phyloP scores from a whole-genome alignment of 2,888 invertebrate genomes.

The Cyclophora punctaria region DNA sequence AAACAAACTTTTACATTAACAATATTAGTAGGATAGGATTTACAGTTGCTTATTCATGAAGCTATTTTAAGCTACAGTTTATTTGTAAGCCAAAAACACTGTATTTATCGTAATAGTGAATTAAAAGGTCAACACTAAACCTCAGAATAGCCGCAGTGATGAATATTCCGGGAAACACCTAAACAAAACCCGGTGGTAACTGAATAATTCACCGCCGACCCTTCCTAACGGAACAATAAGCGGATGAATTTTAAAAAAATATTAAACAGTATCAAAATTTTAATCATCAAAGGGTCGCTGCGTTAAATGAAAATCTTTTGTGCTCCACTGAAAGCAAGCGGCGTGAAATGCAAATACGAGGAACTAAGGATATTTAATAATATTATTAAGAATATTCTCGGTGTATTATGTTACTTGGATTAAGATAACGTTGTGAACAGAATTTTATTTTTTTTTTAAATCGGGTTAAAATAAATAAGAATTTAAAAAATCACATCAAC shows the following conservation, averaged over 20 bases:
- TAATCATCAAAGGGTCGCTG: conserved; percentile 41
- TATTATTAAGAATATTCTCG: too few species aligned
- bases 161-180: conserved; percentile 48
- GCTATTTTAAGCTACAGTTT: not conserved
- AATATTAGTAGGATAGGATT: too few species aligned
- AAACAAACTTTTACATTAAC: too few species aligned
- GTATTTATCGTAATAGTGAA: not conserved
- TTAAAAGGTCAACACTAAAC: not conserved
- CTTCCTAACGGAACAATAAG: conserved; percentile 44
- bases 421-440: too few species aligned
- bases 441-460: too few species aligned
- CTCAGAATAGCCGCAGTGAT: conserved; percentile 36
- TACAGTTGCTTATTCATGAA: not conserved
- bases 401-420: too few species aligned
- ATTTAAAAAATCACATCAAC: too few species aligned
- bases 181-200: conserved; percentile 53
- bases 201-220: conserved; percentile 53
- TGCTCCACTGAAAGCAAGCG: not conserved
- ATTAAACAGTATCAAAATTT: conserved; percentile 34
- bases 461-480: too few species aligned
- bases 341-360: too few species aligned
- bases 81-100: not conserved
- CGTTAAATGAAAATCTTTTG: conserved; percentile 32
- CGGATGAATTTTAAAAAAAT: conserved; percentile 33
- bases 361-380: too few species aligned